Base-by-base conservation (phyloP, 2,113 vertebrate species). In the Diadophis punctatus region DNA sequence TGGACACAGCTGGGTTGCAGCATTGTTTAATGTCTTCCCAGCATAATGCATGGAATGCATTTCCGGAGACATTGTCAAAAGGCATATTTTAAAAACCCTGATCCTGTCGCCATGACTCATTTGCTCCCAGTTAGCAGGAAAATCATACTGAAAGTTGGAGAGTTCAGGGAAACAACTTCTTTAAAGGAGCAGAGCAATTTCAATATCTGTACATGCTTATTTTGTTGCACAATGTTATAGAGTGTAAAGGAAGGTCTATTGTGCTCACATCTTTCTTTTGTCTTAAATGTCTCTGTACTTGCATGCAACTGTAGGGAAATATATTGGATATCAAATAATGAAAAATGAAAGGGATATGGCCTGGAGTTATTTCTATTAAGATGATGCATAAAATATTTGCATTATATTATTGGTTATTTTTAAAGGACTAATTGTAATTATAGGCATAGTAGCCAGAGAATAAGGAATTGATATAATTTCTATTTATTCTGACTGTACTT, bases 401-500 rank as follows among this genome's bases (percentile, higher is more conserved):
- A 60, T 87, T 80, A 52, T 63, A 30, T 68, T 94, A n/a, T 55
- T 30, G 30, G 43, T 3, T 68, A 16, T 68, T 63, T 74, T 34
- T 16, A 2, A 80, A 74, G 34, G 20, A 22, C 52, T 49, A 90
- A 84, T 58, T 89, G 12, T 55, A 92, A 90, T 22, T 49, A 86
- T 58, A 27, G 58, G 23, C 74, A 34, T 63, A 22, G 30, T 90
- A n/a, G 49, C 39, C 11, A 90, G 30, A 14, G 43, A 60, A n/a
- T 89, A 68, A 43, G 89, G 30, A 60, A 30, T 46, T 27, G 12
- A 46, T 58, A 52, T 58, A 5, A 1, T 27, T 25, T n/a, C 52
- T 74, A 63, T 9, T 89, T 25, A 34, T 7, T 0, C 0, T 7
- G 0, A 80, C 0, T 1, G 92, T 89, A 3, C 1, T 18, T 22